Conservation (phyloP, 2,888 invertebrate genomes). For the Rhorus exstirpatorius region DNA sequence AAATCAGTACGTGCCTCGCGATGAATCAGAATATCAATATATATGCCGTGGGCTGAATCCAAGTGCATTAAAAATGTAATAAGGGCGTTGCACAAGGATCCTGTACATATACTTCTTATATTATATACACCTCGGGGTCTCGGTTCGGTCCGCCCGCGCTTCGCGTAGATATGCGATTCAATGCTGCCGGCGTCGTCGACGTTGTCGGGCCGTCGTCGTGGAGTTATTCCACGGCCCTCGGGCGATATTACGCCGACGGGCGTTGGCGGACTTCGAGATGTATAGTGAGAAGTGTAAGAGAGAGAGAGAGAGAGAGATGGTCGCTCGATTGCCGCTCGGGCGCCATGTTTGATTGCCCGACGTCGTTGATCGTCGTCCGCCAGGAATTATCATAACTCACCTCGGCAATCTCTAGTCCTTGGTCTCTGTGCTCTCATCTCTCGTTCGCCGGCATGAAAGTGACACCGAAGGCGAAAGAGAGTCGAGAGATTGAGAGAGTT, state of each 20-base stretch:
- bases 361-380: conserved; percentile 83
- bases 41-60: not conserved
- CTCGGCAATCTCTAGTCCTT: conserved; percentile 68
- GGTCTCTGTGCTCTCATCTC: conserved; percentile 24
- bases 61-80: conserved; percentile 35
- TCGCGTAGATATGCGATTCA: conserved; percentile 63
- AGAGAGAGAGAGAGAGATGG: conserved; percentile 48
- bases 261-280: conserved; percentile 80
- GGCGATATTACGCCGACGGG: conserved; percentile 74
- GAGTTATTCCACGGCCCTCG: conserved; percentile 68
- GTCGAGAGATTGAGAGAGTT: conserved; percentile 51
- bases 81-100: conserved; percentile 47
- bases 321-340: conserved; percentile 80
- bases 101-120: conserved; percentile 30
- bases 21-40: conserved; percentile 16
- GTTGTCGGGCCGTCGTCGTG: conserved; percentile 58
- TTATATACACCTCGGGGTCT: not conserved
- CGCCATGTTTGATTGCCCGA: conserved; percentile 84
- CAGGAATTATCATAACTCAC: conserved; percentile 83
- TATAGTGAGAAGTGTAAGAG: conserved; percentile 34
- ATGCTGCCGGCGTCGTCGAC: conserved; percentile 67
- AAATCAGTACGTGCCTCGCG: conserved; percentile 18
- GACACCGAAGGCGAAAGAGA: conserved; percentile 68
- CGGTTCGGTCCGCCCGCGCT: conserved; percentile 39
- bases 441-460: conserved; percentile 59